Conservation (phyloP, 2,797 vertebrate species). For the Phataginus tricuspis region DNA sequence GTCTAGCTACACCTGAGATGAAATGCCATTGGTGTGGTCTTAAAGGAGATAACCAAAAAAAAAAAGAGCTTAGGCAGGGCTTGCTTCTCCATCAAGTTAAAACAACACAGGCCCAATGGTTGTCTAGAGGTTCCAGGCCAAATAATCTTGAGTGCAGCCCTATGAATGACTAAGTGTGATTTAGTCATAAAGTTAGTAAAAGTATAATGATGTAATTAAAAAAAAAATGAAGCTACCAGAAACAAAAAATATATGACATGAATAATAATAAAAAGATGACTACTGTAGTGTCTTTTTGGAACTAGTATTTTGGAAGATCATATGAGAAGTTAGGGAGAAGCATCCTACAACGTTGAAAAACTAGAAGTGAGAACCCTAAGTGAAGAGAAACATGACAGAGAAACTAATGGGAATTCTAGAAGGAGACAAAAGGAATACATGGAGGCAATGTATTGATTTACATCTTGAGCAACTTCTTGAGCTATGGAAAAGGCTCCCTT, state of each 20-base stretch:
- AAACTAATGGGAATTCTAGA: no score
- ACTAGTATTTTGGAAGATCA: neutral
- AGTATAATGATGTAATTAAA: neutral
- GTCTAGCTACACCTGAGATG: neutral
- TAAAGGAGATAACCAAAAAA: neutral
- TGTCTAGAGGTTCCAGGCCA: neutral
- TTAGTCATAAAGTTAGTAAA: neutral
- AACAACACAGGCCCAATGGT: neutral
- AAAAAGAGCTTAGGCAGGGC: neutral
- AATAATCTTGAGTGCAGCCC: neutral
- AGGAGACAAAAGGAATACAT: neutral
- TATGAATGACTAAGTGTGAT: neutral
- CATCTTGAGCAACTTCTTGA: neutral
- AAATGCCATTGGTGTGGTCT: neutral
- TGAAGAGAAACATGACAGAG: neutral
- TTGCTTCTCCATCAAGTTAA: neutral
- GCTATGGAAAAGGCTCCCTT: neutral
- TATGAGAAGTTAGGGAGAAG: neutral
- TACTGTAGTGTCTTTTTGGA: neutral
- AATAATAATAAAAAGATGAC: neutral
- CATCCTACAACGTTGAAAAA: neutral
- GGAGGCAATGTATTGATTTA: neutral
- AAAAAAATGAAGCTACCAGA: neutral
- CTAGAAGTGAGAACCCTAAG: neutral
- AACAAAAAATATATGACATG: neutral